Evolutionary conservation across 2,113 vertebrate genomes (phyloP).

Genomic region (Centropristis striata): DNA sequence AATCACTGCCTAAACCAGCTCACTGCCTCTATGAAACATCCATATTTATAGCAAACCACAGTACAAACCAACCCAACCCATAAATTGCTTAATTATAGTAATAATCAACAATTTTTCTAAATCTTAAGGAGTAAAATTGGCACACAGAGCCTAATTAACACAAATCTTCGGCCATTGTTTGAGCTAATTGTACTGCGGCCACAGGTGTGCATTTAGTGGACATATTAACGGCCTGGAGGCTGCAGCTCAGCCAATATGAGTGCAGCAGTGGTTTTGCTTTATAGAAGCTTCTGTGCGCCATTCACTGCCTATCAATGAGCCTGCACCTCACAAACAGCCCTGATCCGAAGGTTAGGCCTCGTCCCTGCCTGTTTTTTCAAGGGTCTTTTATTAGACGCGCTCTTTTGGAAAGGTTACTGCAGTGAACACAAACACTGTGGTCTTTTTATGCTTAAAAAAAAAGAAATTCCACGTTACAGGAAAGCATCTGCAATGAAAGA

Average conservation of each 20-base stretch:
- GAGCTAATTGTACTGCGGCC: constrained; percentile 17
- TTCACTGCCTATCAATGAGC: constrained; percentile 46
- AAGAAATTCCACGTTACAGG: neutral
- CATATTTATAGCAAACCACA: neutral
- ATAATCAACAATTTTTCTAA: neutral
- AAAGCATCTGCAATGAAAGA: neutral
- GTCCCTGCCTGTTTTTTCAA: constrained; percentile 23
- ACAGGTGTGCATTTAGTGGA: constrained; percentile 67
- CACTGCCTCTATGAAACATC: neutral
- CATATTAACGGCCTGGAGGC: constrained; percentile 17
- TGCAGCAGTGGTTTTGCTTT: constrained; percentile 16
- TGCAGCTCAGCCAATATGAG: constrained; percentile 42
- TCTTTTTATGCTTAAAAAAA: neutral
- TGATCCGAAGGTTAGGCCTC: constrained; percentile 43
- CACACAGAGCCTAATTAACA: neutral
- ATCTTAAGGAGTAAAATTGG: neutral
- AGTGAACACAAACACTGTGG: neutral
- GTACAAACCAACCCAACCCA: neutral
- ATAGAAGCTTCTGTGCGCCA: constrained; percentile 28
- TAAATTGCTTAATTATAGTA: neutral
- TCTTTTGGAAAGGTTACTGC: constrained; percentile 43
- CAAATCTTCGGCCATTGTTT: neutral
- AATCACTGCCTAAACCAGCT: neutral
- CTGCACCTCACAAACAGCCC: constrained; percentile 24
- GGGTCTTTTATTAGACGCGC: constrained; percentile 5